These are phyloP conservation scores for Pomatorhinus ruficollis DNA, from an alignment of 2,113 vertebrate species.

Conservation along the genomic window DNA sequence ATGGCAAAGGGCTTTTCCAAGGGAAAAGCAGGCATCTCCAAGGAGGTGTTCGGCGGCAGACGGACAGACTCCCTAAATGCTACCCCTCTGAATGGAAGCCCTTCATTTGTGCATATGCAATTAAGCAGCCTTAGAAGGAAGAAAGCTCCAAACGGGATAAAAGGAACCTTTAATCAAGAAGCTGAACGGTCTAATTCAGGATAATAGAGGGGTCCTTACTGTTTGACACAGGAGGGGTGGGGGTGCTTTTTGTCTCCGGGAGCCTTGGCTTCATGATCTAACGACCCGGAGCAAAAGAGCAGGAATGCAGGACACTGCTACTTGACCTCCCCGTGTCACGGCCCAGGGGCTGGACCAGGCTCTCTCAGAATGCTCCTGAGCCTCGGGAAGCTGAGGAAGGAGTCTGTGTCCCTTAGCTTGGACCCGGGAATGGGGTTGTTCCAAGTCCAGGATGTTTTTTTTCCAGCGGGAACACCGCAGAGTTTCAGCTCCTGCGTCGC, in stretches of 20 bases:
- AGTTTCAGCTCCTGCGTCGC: neutral
- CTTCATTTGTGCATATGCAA: constrained; percentile 79
- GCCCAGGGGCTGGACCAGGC: constrained; percentile 2
- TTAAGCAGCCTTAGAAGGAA: constrained; percentile 78
- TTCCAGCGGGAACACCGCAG: neutral
- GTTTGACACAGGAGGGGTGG: constrained; percentile 65
- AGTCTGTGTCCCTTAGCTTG: neutral
- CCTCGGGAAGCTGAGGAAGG: neutral
- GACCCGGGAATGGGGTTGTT: neutral
- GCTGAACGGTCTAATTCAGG: constrained; percentile 78
- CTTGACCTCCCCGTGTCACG: constrained; percentile 54
- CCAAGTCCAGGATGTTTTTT: neutral
- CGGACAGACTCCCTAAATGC: constrained; percentile 83
- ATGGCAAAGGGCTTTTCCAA: neutral
- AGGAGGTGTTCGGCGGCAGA: constrained; percentile 76
- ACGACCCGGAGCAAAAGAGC: constrained; percentile 38
- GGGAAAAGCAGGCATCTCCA: neutral
- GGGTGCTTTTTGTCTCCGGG: constrained; percentile 53
- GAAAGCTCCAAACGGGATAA: constrained; percentile 67
- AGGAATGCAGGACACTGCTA: constrained; percentile 44
- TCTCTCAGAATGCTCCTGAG: neutral
- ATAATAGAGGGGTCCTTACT: constrained; percentile 67
- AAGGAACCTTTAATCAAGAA: constrained; percentile 71
- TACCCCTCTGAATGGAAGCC: constrained; percentile 80
- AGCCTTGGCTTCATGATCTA: constrained; percentile 59